phyloP scores from a whole-genome alignment of 2,797 vertebrate genomes.

The Melanotaenia trifasciata region DNA sequence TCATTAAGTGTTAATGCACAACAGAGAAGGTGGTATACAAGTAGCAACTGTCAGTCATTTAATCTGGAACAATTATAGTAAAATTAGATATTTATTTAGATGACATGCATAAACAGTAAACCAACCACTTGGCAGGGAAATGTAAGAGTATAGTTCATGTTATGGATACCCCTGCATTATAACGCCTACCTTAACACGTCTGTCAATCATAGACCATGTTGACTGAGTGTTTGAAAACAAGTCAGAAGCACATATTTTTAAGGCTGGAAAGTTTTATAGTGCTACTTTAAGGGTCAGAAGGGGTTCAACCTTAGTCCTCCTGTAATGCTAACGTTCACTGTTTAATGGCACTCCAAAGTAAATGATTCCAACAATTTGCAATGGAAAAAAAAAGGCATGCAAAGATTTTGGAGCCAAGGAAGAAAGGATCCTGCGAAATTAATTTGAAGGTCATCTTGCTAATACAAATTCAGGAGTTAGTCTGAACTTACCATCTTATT shows the following conservation, averaged over 20 bases:
- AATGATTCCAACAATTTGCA: neutral
- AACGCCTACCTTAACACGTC: neutral
- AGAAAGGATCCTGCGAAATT: too few relatives aligned
- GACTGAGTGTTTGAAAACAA: neutral
- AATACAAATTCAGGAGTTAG: too few relatives aligned
- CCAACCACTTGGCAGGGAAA: neutral
- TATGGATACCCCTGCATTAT: conserved; percentile 1
- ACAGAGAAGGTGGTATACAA: conserved; percentile 6
- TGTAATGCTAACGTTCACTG: too few relatives aligned
- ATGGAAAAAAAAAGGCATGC: neutral
- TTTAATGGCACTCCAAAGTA: too few relatives aligned
- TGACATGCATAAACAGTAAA: conserved; percentile 7
- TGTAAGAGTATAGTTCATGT: neutral
- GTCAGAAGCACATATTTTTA: too few relatives aligned
- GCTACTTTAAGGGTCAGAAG: too few relatives aligned
- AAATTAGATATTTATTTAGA: conserved; percentile 4
- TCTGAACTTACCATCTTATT: too few relatives aligned
- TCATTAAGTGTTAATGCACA: conserved; percentile 15
- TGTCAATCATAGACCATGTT: neutral
- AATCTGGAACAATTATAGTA: conserved; percentile 1
- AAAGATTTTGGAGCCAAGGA: neutral
- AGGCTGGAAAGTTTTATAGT: too few relatives aligned
- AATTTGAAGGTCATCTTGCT: too few relatives aligned
- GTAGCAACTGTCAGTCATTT: conserved; percentile 30
- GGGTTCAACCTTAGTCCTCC: too few relatives aligned